Conservation (phyloP, 2,797 vertebrate species). For the Chromis chromis region DNA sequence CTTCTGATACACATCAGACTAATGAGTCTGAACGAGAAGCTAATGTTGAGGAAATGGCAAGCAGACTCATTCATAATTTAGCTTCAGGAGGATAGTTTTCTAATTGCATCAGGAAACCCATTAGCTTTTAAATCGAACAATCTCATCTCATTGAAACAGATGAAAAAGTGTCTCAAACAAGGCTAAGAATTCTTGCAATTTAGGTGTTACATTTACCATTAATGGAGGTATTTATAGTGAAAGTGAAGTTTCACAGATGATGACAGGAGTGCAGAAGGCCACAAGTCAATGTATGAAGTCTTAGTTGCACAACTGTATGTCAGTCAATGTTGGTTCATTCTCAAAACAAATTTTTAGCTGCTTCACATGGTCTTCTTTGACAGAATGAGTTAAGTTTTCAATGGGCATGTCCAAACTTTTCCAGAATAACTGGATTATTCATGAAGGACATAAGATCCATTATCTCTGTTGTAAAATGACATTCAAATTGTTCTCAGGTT, state of each 20-base stretch:
- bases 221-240: conserved; percentile 20
- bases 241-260: neutral
- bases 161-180: neutral
- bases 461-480: too few relatives aligned
- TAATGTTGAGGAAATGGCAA: conserved; percentile 49
- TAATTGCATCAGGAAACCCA: conserved; percentile 45
- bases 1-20: conserved; percentile 24
- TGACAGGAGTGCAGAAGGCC: neutral
- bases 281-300: conserved; percentile 1
- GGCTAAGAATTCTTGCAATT: neutral
- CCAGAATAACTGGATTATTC: neutral
- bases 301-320: neutral
- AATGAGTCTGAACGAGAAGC: conserved; percentile 35
- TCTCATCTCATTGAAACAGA: conserved; percentile 21
- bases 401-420: neutral
- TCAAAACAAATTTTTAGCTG: neutral
- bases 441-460: neutral
- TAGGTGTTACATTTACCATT: conserved; percentile 23
- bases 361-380: neutral
- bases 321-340: too few relatives aligned
- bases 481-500: neutral
- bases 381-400: neutral
- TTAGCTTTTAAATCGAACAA: conserved; percentile 25
- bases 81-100: conserved; percentile 35
- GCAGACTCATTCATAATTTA: conserved; percentile 39